Evolutionary conservation across 2,113 vertebrate species (phyloP).

Genomic region (Aleadryas rufinucha): DNA sequence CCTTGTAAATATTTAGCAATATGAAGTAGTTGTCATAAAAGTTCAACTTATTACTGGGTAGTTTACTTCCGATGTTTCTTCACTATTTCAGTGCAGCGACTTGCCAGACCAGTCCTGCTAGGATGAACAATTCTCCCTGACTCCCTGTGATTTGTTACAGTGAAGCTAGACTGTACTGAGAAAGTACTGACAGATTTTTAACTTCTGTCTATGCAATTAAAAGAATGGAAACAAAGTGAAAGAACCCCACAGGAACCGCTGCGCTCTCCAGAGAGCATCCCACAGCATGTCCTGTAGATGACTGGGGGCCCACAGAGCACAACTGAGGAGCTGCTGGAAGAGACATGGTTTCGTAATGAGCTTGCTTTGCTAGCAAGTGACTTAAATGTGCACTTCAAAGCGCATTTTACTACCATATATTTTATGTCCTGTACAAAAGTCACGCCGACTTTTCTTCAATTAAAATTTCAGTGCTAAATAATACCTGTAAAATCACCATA

Average conservation of each 20-base stretch:
- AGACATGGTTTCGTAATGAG: not conserved
- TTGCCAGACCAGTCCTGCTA: not conserved
- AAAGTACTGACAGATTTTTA: constrained; percentile 3
- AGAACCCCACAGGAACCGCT: not conserved
- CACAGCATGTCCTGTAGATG: not conserved
- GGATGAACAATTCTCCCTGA: not conserved
- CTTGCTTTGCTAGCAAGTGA: not conserved
- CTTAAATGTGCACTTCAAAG: not conserved
- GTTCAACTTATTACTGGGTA: not conserved
- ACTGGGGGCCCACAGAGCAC: not conserved
- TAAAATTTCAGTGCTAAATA: not conserved
- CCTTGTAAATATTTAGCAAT: not conserved
- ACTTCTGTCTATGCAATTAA: not conserved
- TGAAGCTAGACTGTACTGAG: not conserved
- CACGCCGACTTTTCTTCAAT: not conserved
- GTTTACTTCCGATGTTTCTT: not conserved
- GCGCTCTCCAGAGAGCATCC: not conserved
- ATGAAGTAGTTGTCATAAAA: not conserved
- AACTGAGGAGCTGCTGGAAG: not conserved
- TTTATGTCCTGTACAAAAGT: not conserved
- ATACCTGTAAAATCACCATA: not conserved
- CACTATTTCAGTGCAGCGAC: not conserved
- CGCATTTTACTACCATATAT: not conserved
- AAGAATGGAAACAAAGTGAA: not conserved
- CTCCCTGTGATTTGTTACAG: not conserved